Base-by-base conservation (phyloP, 2,113 vertebrate species). In the Alethe castanea region DNA sequence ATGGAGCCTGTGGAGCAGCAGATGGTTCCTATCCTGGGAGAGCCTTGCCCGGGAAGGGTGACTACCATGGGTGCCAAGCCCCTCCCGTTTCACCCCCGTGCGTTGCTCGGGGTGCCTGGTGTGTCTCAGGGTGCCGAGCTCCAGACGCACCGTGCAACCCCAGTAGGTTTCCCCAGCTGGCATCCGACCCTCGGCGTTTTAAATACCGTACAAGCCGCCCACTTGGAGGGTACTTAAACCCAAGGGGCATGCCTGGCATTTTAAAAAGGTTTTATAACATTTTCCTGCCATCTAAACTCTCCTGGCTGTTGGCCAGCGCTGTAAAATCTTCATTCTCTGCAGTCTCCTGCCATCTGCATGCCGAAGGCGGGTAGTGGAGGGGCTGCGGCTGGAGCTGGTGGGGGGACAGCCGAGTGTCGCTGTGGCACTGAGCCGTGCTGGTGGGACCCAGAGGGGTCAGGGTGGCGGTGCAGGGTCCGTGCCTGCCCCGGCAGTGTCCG, bases 251-350 rank as follows among this genome's bases (percentile, higher is more conserved):
- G 94, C 53, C 66, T 92, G 62, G 93, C 76, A 83, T 95, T 91
- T 86, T 38, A 76, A 93, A 92, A 65, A 86, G 53, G 20, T 19
- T 66, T 84, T 92, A 89, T 66, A 78, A 92, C 28, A 2, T 87
- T 89, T 93, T 73, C 50, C 50, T 95, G 52, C 86, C 86, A 16
- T 50, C 74, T 66, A 76, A 95, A 92, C 93, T 74, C 70, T 36
- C 35, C 81, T 91, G 92, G 78, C 74, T 62, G 18, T 17, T n/a
- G 35, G 62, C 86, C 88, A 74, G 80, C 1, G 0, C 78, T 50
- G 80, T 77, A 72, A 87, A 81, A 88, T 72, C 91, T 79, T 69
- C 88, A 59, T 94, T 85, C 72, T 81, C 81, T 79, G 81, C 88
- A 17, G 25, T 81, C 76, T 95, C 56, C 93, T 87, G 86, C 93